phyloP scores from a whole-genome alignment of 2,888 invertebrate genomes.

The Epistrophella euchroma region DNA sequence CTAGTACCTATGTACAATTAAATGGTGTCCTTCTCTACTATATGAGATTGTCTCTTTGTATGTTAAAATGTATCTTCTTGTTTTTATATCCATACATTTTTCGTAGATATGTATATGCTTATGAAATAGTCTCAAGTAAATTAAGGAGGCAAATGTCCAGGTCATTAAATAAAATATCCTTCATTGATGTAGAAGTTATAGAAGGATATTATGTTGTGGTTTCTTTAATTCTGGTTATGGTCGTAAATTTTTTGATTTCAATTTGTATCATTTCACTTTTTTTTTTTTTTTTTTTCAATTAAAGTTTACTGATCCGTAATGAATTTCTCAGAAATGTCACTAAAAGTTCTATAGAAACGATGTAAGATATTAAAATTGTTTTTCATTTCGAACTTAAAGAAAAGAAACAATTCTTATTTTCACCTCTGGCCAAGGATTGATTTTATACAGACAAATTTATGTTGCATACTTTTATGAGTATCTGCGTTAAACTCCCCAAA shows the following conservation, averaged over 20 bases:
- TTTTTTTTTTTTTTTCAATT: slow-evolving; percentile 6
- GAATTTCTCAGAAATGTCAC: slow-evolving; percentile 1
- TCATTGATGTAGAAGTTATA: slow-evolving; percentile 40
- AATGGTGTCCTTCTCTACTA: not conserved
- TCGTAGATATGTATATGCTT: not conserved
- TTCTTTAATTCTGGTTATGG: slow-evolving; percentile 42
- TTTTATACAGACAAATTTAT: not conserved
- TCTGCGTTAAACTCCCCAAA: not conserved
- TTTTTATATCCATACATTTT: not conserved
- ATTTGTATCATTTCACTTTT: slow-evolving; percentile 23
- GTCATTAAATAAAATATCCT: slow-evolving; percentile 51
- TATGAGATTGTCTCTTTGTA: not conserved
- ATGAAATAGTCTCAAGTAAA: slow-evolving; percentile 45
- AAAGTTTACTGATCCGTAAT: slow-evolving; percentile 18
- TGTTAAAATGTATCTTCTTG: slow-evolving; percentile 2
- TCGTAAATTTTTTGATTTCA: slow-evolving; percentile 36
- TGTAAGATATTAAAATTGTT: not conserved
- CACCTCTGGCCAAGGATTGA: not conserved
- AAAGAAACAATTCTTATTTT: not conserved
- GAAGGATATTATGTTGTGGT: slow-evolving; percentile 14
- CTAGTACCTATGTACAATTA: not conserved
- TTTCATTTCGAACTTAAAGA: slow-evolving; percentile 1
- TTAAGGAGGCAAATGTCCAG: slow-evolving; percentile 46
- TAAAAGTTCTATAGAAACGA: not conserved
- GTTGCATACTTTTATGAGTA: slow-evolving; percentile 4